Evolutionary conservation across 2,888 invertebrate genomes (phyloP).

Genomic region (Drosophila basisetae): DNA sequence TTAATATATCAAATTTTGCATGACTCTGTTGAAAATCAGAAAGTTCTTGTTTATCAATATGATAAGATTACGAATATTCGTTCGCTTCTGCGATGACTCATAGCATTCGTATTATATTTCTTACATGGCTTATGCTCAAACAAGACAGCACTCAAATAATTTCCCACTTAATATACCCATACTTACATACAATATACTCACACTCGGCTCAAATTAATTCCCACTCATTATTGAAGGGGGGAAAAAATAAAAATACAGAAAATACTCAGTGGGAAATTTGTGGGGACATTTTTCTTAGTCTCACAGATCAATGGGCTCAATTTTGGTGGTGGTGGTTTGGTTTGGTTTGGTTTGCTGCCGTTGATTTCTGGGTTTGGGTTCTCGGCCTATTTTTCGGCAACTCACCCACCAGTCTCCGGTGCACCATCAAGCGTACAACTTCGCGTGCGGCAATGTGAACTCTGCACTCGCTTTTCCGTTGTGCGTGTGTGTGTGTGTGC

Average conservation of each 20-base stretch:
- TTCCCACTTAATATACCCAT: background rate
- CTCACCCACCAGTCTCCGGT: slow-evolving; percentile 84
- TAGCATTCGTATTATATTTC: background rate
- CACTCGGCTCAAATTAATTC: background rate
- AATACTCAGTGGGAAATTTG: slow-evolving; percentile 13
- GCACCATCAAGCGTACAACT: slow-evolving; percentile 78
- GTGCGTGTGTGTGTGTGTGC: slow-evolving; percentile 11
- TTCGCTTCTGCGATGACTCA: slow-evolving; percentile 37
- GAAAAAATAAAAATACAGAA: slow-evolving; percentile 10
- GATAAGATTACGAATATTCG: slow-evolving; percentile 41
- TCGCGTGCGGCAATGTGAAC: slow-evolving; percentile 70
- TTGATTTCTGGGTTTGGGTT: slow-evolving; percentile 59
- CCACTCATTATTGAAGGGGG: slow-evolving; percentile 11
- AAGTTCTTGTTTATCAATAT: slow-evolving; percentile 15
- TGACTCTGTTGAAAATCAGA: slow-evolving; percentile 44
- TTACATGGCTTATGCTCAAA: slow-evolving; percentile 35
- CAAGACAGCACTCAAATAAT: slow-evolving; percentile 33
- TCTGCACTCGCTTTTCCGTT: slow-evolving; percentile 8
- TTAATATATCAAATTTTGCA: slow-evolving; percentile 35
- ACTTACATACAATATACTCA: background rate
- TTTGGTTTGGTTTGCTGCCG: slow-evolving; percentile 20
- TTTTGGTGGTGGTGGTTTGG: slow-evolving; percentile 40
- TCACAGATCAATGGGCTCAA: slow-evolving; percentile 47
- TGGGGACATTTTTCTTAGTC: slow-evolving; percentile 57
- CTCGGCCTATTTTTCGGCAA: slow-evolving; percentile 74